Percentiles rank a stretch among this genome's conserved stretches.
phyloP scores from a whole-genome alignment of 2,113 vertebrate species.

The Petrocephalus microphthalmus region DNA sequence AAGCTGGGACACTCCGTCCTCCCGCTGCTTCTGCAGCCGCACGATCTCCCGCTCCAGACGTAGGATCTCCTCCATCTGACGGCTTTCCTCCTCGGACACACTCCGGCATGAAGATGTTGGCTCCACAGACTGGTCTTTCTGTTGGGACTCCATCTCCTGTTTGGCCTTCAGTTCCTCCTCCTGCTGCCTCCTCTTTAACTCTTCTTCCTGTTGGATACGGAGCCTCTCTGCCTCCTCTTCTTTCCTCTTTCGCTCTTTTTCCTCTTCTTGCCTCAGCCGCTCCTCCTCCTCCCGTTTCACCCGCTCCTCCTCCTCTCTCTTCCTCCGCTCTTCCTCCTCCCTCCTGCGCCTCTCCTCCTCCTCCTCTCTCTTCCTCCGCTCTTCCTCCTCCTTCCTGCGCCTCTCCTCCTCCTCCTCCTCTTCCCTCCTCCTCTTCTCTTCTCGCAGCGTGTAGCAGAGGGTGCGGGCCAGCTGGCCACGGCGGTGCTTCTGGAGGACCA shows the following conservation, averaged over 20 bases:
- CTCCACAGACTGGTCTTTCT: background rate
- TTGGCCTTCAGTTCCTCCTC: slow-evolving; percentile 55
- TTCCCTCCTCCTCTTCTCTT: slow-evolving; percentile 56
- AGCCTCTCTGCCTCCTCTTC: slow-evolving; percentile 48
- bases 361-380: slow-evolving; percentile 50
- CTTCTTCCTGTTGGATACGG: slow-evolving; percentile 51
- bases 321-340: slow-evolving; percentile 51
- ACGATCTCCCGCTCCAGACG: slow-evolving; percentile 82
- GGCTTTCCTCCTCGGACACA: slow-evolving; percentile 62
- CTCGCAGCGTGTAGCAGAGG: slow-evolving; percentile 61
- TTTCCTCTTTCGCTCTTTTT: slow-evolving; percentile 55
- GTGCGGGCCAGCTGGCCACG: slow-evolving; percentile 68
- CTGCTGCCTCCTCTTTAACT: slow-evolving; percentile 48
- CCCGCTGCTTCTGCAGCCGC: slow-evolving; percentile 75
- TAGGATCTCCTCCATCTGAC: slow-evolving; percentile 85
- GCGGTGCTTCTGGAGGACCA: slow-evolving; percentile 77
- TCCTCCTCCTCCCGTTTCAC: slow-evolving; percentile 49
- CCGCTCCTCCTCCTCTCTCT: slow-evolving; percentile 61
- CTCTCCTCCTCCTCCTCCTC: slow-evolving; percentile 59
- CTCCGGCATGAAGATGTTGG: slow-evolving; percentile 32
- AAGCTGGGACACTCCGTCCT: slow-evolving; percentile 75
- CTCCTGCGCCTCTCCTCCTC: slow-evolving; percentile 50
- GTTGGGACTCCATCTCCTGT: slow-evolving; percentile 11
- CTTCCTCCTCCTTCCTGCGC: slow-evolving; percentile 41
- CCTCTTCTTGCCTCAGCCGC: slow-evolving; percentile 43